Evolutionary conservation across 2,113 vertebrate species (phyloP).

Genomic region (Oreochromis aureus): DNA sequence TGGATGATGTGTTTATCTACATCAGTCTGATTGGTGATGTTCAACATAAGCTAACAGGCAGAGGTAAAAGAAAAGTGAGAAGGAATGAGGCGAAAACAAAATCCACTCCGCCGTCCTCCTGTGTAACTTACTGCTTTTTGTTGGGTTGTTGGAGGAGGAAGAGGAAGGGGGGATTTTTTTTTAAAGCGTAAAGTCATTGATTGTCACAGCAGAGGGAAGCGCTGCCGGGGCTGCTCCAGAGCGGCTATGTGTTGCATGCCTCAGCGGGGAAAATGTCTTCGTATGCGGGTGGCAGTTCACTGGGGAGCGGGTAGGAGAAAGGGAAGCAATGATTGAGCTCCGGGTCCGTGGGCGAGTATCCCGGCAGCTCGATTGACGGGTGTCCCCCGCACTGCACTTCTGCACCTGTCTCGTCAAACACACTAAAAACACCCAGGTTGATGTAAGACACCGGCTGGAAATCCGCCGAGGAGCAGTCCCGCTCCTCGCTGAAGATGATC

Average conservation of each 20-base stretch:
- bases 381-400: constrained; percentile 87
- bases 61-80: constrained; percentile 7
- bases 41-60: background rate
- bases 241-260: constrained; percentile 63
- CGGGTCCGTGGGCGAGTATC: constrained; percentile 86
- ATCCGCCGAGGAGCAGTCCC: constrained; percentile 76
- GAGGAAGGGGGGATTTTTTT: background rate
- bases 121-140: constrained; percentile 33
- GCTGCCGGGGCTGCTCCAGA: background rate
- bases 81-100: background rate
- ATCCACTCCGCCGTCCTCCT: background rate
- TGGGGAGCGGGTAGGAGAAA: constrained; percentile 84
- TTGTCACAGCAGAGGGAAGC: constrained; percentile 34
- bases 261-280: constrained; percentile 88
- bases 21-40: constrained; percentile 5
- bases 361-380: constrained; percentile 89
- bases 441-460: constrained; percentile 91
- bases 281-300: constrained; percentile 82
- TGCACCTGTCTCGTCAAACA: constrained; percentile 82
- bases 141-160: background rate
- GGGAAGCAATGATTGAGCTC: constrained; percentile 86
- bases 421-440: constrained; percentile 81
- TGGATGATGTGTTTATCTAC: background rate
- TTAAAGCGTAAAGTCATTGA: constrained; percentile 33
- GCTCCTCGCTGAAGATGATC: constrained; percentile 81